A percentile compares a stretch with the other conserved stretches of the same genome.
These are phyloP conservation scores for Buathra laborator DNA, from an alignment of 2,888 invertebrate genomes.

Conservation along the genomic window DNA sequence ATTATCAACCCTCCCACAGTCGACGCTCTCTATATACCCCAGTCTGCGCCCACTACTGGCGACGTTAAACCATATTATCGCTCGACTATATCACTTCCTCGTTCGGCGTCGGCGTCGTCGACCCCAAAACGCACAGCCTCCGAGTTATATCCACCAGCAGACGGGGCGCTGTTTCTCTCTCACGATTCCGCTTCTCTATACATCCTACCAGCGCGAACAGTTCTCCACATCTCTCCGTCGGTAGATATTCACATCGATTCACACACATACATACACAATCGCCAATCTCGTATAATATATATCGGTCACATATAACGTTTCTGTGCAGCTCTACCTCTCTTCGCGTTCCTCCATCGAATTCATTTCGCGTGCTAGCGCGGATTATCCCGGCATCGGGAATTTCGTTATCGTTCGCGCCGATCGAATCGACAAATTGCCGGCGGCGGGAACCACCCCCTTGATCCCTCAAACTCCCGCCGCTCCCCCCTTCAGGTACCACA, in stretches of 20 bases:
- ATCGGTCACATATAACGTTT: slow-evolving; percentile 24
- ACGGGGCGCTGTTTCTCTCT: slow-evolving; percentile 10
- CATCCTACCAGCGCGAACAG: not conserved
- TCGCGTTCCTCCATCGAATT: slow-evolving; percentile 67
- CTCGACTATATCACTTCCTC: slow-evolving; percentile 66
- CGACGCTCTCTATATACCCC: slow-evolving; percentile 26
- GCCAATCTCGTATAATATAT: slow-evolving; percentile 52
- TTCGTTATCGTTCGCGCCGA: slow-evolving; percentile 76
- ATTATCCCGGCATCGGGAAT: slow-evolving; percentile 74
- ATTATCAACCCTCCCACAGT: slow-evolving; percentile 69
- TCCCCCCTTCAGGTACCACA: slow-evolving; percentile 39
- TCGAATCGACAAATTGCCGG: slow-evolving; percentile 77
- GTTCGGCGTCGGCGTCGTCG: slow-evolving; percentile 66
- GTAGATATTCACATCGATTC: slow-evolving; percentile 36
- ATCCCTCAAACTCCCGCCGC: slow-evolving; percentile 40
- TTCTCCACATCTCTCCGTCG: slow-evolving; percentile 18
- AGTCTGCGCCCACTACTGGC: slow-evolving; percentile 36
- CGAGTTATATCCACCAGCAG: slow-evolving; percentile 25
- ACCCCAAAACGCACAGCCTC: slow-evolving; percentile 50
- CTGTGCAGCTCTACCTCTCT: not conserved
- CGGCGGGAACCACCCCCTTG: slow-evolving; percentile 61
- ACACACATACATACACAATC: slow-evolving; percentile 8
- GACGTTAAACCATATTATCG: slow-evolving; percentile 70
- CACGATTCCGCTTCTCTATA: slow-evolving; percentile 1
- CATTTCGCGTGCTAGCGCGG: slow-evolving; percentile 74